Base-by-base conservation (phyloP, 2,113 vertebrate genomes). In the Miniopterus natalensis region DNA sequence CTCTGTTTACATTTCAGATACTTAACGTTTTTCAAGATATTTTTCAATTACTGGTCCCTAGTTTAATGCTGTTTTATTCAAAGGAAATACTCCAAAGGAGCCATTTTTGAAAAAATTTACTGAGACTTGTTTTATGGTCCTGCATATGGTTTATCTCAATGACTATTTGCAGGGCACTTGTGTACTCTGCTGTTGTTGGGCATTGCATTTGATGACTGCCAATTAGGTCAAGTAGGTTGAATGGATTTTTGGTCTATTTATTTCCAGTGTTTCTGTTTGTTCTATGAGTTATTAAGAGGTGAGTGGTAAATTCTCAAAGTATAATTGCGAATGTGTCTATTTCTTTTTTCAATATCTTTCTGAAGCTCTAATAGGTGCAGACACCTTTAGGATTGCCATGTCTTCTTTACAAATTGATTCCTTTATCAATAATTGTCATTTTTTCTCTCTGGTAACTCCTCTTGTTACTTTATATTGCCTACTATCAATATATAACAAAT, bases 201-300 rank as follows among this genome's bases (percentile, higher is more conserved):
- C 25, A 77, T 45, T 89, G 59, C 86, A 17, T 75, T 90, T 17
- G 70, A 15, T 74, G 25, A 89, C 57, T 71, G 59, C 7, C 85
- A 96, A 95, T 83, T 74, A 90, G 59, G 80, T 86, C 66, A 86
- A 92, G 53, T 89, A 55, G 61, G 10, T 51, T 90, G 85, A 89
- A 85, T 81, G n/a, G 21, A 61, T 55, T 94, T 96, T 92, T 92
- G 74, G 66, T 42, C 21, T 88, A 61, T 77, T 88, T 94, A 66
- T 20, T 80, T 92, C 10, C 29, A 65, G 40, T n/a, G 89, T 90
- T 92, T 70, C 57, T 63, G 18, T 65, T 86, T 92, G 55, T 95
- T 68, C 23, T 18, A 45, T 90, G 84, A 86, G 63, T 92, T 89
- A 92, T 79, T 94, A 51, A 83, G 47, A 96, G 42, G 36, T 70